Base-by-base conservation (phyloP, 2,888 invertebrate genomes). In the Axea sp. region DNA sequence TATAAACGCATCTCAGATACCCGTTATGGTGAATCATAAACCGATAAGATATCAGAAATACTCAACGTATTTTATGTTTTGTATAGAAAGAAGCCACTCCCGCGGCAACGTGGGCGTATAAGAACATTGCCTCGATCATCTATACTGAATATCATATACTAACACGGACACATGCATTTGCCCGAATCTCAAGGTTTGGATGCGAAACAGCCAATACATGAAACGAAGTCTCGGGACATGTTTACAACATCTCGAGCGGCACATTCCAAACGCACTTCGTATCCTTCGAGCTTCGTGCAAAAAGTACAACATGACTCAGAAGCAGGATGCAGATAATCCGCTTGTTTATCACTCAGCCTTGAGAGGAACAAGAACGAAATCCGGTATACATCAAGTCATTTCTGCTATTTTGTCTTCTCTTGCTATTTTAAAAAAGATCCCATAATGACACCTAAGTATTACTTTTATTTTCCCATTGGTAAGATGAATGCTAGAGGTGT, bases 281-380 rank as follows among this genome's bases (percentile, higher is more conserved):
- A 62, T 57, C 59, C 64, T 57, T 60, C 62, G 49, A 60, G 30
- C 30, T 24, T 31, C 33, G 12, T 11, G 43, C 53, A 65, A 74
- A 74, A 74, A 53, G 60, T 53, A 59, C 59, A 59, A 39, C 49
- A 43, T 17, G 59, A 74, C 45, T 64, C 55, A 51, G 15, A 67
- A 57, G 59, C 76, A 77, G 76, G 76, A 78, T 78, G 77, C 77
- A 80, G 82, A 84, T 83, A 84, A 84, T 84, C 84, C 77, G 79
- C 81, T 77, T 79, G 81, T 82, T 84, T 83, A 84, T 80, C 81
- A 80, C 75, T 64, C 72, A 30, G 69, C 59, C 14, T 55, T 59
- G 47, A 73, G 55, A 65, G 67, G 73, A 73, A 78, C 51, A 62
- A 64, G 47, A 68, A 65, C 41, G 26, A 73, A 71, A 73, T 73